These are phyloP conservation scores for Polymixis flavicincta DNA, from an alignment of 2,888 invertebrate genomes.

Conservation along the genomic window DNA sequence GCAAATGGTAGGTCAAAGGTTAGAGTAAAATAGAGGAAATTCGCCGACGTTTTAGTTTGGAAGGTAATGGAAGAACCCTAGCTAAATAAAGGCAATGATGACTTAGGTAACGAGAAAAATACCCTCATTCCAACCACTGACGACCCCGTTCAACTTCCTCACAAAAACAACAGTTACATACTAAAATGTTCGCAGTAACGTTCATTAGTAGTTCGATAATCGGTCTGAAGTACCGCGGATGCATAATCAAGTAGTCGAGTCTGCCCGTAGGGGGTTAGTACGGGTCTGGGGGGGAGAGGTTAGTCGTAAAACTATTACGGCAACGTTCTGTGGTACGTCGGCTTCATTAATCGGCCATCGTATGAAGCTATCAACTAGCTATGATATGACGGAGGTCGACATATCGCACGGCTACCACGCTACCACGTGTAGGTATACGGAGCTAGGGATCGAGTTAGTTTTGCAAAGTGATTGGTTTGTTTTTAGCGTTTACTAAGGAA, in stretches of 20 bases:
- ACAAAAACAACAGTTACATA: conserved; percentile 54
- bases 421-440: conserved; percentile 65
- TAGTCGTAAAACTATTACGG: conserved; percentile 89
- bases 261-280: conserved; percentile 74
- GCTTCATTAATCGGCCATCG: conserved; percentile 90
- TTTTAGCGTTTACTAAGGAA: conserved; percentile 1
- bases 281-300: conserved; percentile 69
- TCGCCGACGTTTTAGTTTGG: background rate
- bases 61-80: conserved; percentile 1
- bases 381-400: conserved; percentile 84
- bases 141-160: conserved; percentile 21
- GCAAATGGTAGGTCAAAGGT: background rate
- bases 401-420: conserved; percentile 70
- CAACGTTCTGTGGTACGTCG: conserved; percentile 85
- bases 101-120: conserved; percentile 28
- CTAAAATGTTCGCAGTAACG: conserved; percentile 73
- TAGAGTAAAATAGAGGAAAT: background rate
- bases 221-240: conserved; percentile 86
- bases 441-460: conserved; percentile 54
- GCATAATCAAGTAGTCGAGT: conserved; percentile 88
- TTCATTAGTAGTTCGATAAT: conserved; percentile 90
- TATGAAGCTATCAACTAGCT: conserved; percentile 87
- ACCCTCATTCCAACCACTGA: conserved; percentile 27
- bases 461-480: conserved; percentile 34
- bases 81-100: conserved; percentile 26